Base-by-base conservation (phyloP, 1,140 invertebrate species). In the Drosophila auraria region DNA sequence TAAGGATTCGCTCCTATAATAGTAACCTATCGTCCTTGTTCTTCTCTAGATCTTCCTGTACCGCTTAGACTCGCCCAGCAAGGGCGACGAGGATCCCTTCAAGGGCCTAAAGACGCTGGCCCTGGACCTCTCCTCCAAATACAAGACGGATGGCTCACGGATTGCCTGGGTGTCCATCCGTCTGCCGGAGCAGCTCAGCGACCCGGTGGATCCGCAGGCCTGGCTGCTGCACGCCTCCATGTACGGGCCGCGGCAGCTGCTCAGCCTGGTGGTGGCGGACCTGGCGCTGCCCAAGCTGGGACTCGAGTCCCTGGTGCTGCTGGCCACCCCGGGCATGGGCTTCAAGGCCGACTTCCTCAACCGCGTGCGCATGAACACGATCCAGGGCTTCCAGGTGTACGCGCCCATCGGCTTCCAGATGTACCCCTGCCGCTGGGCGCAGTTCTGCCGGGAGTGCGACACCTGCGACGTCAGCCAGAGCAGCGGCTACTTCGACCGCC, bases 281-380 rank as follows among this genome's bases (percentile, higher is more conserved):
- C 93, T 96, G 61, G 94, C 95, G 1, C 80, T 95, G 27, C 95
- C 95, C 64, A 97, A 97, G 91, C 95, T 97, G 70, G 94, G 95
- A 1, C 82, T 95, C 0, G 96, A 97, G 60, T 95, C 95, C 82
- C 92, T 97, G 7, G 92, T 97, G 56, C 93, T 97, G 49, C 91
- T 97, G 70, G 94, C 94, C 17, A 94, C 95, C 72, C 94, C 95
- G 17, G 94, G 95, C 74, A 95, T 96, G 92, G 95, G 96, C 82
- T 94, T 98, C 56, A 95, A 95, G 62, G 86, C 95, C 44, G 97
- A 98, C 87, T 98, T 97, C 93, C 94, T 98, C 17, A 99, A 98
- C 81, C 94, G 96, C 80, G 96, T 97, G 9, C 94, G 97, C 62
- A 97, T 98, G 96, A 97, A 97, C 92, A 98, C 97, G 5, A 97